Evolutionary conservation across 2,888 invertebrate species (phyloP), one percentile per base, ranked within the genome.

Genomic region (Pristionchus mayeri): DNA sequence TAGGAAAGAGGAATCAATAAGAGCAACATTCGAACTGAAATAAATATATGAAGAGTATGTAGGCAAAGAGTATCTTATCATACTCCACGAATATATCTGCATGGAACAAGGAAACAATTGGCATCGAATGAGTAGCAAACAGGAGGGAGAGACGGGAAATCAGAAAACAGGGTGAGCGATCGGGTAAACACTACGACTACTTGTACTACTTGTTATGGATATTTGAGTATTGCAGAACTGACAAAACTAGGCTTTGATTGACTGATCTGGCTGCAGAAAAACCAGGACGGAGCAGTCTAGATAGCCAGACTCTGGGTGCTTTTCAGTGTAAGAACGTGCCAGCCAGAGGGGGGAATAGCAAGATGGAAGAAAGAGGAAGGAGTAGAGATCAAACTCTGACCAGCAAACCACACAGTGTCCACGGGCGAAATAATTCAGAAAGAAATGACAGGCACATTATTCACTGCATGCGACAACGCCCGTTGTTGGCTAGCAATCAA

Each of bases 271-370:
- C 27, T 60, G 7, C 44, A 44, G 7, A 44, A 44, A 44, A 9
- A 9, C n/a, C n/a, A 6, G 44, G 13, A 44, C 44, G 44, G 13
- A n/a, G n/a, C 24, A 54, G n/a, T 24, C 54, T 7, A 24, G 21
- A 27, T 63, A 2, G 63, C 63, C 63, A 63, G 34, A 63, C 34
- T 30, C 34, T 30, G 30, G 63, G 34, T 34, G 63, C 37, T 71
- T 71, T 71, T 44, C 40, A 40, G 63, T 71, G 71, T 44, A 71
- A 71, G 40, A 71, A 71, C 71, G 71, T 21, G 40, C 44, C 13
- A 30, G 16, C 67, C 37, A 67, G 67, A 40, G 40, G 9, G 67
- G 21, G 37, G 37, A 67, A 37, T n/a, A n/a, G 37, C 21, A 27
- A 60, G 52, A 60, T 24, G 63, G 63, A 63, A 44, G 71, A 40